phyloP scores from a whole-genome alignment of 2,888 invertebrate species.

The Himalopsyche japonica region DNA sequence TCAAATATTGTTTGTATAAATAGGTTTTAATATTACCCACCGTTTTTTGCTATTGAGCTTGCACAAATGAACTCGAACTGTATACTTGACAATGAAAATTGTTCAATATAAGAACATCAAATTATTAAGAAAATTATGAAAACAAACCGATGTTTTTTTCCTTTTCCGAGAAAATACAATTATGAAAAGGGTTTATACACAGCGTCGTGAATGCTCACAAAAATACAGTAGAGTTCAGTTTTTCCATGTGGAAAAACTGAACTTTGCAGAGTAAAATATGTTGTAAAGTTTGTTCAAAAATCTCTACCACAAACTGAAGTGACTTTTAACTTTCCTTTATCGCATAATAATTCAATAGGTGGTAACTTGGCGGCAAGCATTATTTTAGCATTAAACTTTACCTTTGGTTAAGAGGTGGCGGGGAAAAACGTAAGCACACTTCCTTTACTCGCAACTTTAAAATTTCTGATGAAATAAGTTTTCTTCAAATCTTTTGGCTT shows the following conservation, averaged over 20 bases:
- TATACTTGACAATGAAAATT: no score
- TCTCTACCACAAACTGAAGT: background rate
- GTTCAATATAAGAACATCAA: no score
- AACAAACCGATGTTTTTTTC: no score
- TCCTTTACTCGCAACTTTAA: background rate
- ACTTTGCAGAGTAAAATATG: background rate
- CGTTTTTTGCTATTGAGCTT: no score
- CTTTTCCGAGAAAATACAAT: no score
- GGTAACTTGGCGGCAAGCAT: background rate
- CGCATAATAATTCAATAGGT: conserved; percentile 5
- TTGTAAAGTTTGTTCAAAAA: background rate
- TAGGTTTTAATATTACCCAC: no score
- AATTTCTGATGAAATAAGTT: conserved; percentile 22
- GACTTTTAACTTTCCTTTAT: background rate
- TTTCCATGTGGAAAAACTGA: background rate
- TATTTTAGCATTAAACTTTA: conserved; percentile 4
- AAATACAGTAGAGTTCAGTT: background rate
- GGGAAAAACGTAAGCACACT: background rate
- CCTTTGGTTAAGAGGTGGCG: background rate
- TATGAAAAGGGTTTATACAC: background rate
- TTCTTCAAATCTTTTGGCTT: conserved; percentile 3
- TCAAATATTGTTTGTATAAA: no score
- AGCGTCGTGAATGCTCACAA: background rate
- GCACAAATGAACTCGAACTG: no score
- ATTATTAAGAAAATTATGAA: no score